Evolutionary conservation across 2,888 invertebrate species (phyloP), one percentile per base, ranked within the genome.

Genomic region (Hirtodrosophila histrioides): DNA sequence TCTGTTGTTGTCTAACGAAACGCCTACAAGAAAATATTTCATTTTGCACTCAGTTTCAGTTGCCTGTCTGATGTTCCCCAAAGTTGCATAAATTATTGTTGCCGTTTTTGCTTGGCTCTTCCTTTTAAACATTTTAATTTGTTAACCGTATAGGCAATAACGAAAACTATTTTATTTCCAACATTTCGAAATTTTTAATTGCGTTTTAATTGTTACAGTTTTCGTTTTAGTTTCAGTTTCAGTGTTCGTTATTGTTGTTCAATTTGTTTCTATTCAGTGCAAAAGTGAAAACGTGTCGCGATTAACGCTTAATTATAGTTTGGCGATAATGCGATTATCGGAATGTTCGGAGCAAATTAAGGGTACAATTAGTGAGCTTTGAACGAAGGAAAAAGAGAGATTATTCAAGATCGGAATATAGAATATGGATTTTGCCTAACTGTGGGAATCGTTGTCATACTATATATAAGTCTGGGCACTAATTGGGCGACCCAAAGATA

Each of bases 221-320:
- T 79, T 56, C 51, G 43, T 62, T 67, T 69, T 48, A 49, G 63
- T 51, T 63, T 31, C 7, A 31, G 51, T 58, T 72, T 69, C 44
- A 37, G 53, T 48, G 61, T 41, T 61, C 12, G 39, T 65, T 50
- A 35, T 56, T 68, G 46, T 46, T 43, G 36, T 24, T 61, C 5
- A 45, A 50, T 58, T 46, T 49, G 54, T 48, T 60, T 53, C 46
- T 41, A 36, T 50, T 44, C 39, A 64, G 33, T 35, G 51, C 31
- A 71, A 83, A 82, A 86, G 82, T 86, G 84, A 82, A 82, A 82
- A 86, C 86, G 48, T 83, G 74, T 70, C 70, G 70, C 63, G 50
- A 48, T 67, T 65, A 65, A 68, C 45, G 5, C 68, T 61, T 69
- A 74, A 74, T 79, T 83, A 74, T 53, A 49, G 64, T 61, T 77